These are phyloP conservation scores for Polypterus senegalus DNA, from an alignment of 2,113 vertebrate genomes.

Conservation along the genomic window DNA sequence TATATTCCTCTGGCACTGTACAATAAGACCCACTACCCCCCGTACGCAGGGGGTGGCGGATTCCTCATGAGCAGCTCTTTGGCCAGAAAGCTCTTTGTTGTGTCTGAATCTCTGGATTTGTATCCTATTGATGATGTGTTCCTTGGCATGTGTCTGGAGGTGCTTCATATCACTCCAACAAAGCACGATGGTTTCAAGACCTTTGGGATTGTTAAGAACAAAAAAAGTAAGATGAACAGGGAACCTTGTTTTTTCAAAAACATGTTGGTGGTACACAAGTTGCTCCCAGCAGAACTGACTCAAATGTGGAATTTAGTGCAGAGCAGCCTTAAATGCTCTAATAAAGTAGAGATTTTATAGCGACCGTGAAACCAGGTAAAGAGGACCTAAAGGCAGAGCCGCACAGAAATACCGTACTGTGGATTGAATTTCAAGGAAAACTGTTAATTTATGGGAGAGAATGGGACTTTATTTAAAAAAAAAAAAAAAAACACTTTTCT, in stretches of 20 bases:
- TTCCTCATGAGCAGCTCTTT: constrained; percentile 75
- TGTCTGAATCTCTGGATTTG: constrained; percentile 66
- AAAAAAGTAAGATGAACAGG: constrained; percentile 79
- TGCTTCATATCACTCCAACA: constrained; percentile 61
- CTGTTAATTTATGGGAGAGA: no score
- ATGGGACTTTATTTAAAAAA: no score
- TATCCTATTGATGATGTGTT: constrained; percentile 93
- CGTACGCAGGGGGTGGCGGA: constrained; percentile 84
- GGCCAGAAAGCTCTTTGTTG: constrained; percentile 56
- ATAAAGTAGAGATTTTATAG: constrained; percentile 68
- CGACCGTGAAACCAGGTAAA: not conserved
- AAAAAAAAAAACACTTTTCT: no score
- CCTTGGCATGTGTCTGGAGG: constrained; percentile 87
- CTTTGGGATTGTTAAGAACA: constrained; percentile 81
- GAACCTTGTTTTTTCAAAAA: constrained; percentile 85
- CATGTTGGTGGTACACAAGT: constrained; percentile 94
- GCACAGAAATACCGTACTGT: no score
- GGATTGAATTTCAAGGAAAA: no score
- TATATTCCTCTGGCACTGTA: constrained; percentile 75
- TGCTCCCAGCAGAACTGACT: constrained; percentile 70
- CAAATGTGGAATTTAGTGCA: constrained; percentile 87
- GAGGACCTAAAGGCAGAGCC: no score
- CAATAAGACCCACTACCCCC: constrained; percentile 69
- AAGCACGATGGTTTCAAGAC: constrained; percentile 87
- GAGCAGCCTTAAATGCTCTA: constrained; percentile 70